These are phyloP conservation scores for Labeo catla DNA, from an alignment of 2,113 vertebrate species.

Conservation along the genomic window DNA sequence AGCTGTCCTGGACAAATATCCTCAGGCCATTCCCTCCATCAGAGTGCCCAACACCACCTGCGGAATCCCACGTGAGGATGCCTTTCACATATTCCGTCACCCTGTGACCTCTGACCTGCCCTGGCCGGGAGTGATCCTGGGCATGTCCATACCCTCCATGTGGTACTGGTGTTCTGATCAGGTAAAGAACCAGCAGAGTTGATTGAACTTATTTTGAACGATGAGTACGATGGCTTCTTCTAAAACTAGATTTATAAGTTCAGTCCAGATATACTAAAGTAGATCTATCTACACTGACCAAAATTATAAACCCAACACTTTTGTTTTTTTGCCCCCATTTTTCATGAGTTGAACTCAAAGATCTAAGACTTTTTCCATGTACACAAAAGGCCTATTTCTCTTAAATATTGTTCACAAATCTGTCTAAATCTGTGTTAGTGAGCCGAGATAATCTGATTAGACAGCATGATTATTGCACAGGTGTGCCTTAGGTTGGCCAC, in stretches of 20 bases:
- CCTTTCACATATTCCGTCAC: conserved; percentile 93
- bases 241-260: background rate
- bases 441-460: no score
- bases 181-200: conserved; percentile 70
- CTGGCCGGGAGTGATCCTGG: conserved; percentile 91
- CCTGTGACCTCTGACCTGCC: conserved; percentile 90
- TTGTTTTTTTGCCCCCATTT: no score
- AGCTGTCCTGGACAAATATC: conserved; percentile 82
- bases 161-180: conserved; percentile 99
- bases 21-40: conserved; percentile 79
- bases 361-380: no score
- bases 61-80: conserved; percentile 86
- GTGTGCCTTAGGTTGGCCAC: no score
- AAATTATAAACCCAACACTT: no score
- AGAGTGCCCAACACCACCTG: conserved; percentile 86
- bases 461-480: no score
- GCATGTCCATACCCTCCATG: conserved; percentile 92
- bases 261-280: no score
- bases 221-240: background rate
- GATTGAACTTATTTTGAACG: background rate
- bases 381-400: no score
- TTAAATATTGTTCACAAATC: no score
- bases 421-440: no score
- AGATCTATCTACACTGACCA: background rate
- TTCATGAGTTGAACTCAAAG: no score